A percentile compares a stretch with the other conserved stretches of the same genome.
phyloP scores from a whole-genome alignment of 2,113 vertebrate genomes.

The Callionymus lyra region DNA sequence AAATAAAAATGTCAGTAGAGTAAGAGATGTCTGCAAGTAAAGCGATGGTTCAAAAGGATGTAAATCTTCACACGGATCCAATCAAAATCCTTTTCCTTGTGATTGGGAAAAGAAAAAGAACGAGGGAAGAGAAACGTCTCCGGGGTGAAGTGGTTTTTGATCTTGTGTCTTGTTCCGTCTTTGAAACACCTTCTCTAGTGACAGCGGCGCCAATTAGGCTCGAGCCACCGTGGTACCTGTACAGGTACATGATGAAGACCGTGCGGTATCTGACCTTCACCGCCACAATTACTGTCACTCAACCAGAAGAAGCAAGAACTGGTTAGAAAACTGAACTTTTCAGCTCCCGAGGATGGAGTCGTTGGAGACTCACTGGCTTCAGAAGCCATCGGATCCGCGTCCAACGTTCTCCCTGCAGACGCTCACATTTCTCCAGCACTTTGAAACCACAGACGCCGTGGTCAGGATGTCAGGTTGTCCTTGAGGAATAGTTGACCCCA shows the following conservation, averaged over 20 bases:
- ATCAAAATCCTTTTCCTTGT: too few species aligned
- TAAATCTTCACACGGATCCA: slow-evolving; percentile 18
- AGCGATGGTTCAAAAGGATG: slow-evolving; percentile 27
- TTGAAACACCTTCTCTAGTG: slow-evolving; percentile 35
- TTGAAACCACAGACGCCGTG: too few species aligned
- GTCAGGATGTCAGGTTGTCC: too few species aligned
- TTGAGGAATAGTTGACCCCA: too few species aligned
- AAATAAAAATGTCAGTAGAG: too few species aligned
- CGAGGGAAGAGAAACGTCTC: too few species aligned
- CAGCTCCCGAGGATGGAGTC: not conserved
- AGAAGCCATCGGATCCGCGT: not conserved
- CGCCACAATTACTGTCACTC: slow-evolving; percentile 32
- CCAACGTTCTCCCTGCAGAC: too few species aligned
- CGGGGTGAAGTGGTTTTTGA: not conserved
- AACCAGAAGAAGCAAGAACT: slow-evolving; percentile 10
- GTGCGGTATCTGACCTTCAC: slow-evolving; percentile 28
- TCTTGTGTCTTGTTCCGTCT: slow-evolving; percentile 6
- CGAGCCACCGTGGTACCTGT: slow-evolving; percentile 43
- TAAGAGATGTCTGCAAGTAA: too few species aligned
- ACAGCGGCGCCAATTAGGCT: slow-evolving; percentile 51
- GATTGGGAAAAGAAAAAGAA: too few species aligned
- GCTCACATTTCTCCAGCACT: too few species aligned
- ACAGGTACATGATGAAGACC: slow-evolving; percentile 24
- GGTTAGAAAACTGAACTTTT: slow-evolving; percentile 7
- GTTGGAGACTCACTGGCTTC: not conserved